Evolutionary conservation across 92 coral and sea anemone genomes (phyloP), one percentile per base, ranked within the genome.

Genomic region (Heteractis magnifica): DNA sequence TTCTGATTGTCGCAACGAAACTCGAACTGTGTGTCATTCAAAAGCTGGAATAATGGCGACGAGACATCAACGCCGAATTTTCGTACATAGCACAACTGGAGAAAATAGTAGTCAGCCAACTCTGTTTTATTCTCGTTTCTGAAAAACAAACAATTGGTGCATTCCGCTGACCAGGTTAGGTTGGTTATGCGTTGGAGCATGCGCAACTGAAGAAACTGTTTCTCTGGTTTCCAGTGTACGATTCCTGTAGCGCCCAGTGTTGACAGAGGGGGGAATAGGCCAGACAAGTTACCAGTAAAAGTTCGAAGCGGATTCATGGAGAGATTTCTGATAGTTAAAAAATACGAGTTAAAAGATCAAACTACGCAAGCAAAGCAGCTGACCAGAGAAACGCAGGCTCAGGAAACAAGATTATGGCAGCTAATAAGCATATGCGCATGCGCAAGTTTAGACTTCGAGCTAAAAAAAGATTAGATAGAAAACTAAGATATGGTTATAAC

Each of bases 91-190:
- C 65, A 59, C 15, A 59, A 12, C 16, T 59, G 18, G 6, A 11
- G 14, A 11, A 59, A 59, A 15, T 2, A 13, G 65, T 13, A 15
- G 4, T 59, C 14, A 8, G 59, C 10, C n/a, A 2, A 14, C 20
- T 15, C 18, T 13, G 65, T 59, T 15, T 59, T 11, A n/a, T 5
- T 59, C 23, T 5, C 34, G 52, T 68, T 86, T 86, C 26, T 80
- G 75, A 21, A 83, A 81, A 65, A 83, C 79, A 70, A 52, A 44
- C 90, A 88, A 41, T 68, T 52, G 23, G 53, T 65, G 59, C 90
- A 87, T 77, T 62, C 79, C 26, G 53, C 19, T 52, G 84, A 82
- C 90, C 90, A 87, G 26, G 90, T 82, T 34, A 87, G 23, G n/a
- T 87, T 87, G 1, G 26, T 71, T 11, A 87, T 64, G 70, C 60